phyloP scores from a whole-genome alignment of 2,113 vertebrate genomes.

The Podiceps cristatus region DNA sequence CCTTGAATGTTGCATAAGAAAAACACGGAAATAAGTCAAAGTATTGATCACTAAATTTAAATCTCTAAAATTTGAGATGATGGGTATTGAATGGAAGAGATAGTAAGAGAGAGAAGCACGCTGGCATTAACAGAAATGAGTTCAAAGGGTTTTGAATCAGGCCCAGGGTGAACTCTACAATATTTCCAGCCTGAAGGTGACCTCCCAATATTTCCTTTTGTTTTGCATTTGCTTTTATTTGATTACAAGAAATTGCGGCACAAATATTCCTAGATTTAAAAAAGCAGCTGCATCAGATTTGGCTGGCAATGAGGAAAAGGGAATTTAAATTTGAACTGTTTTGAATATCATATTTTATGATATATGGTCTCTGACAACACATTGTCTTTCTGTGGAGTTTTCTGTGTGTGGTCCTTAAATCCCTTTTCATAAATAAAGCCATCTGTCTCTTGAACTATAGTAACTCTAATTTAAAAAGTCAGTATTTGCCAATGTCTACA shows the following conservation, averaged over 20 bases:
- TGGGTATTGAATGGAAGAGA: neutral
- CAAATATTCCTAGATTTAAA: neutral
- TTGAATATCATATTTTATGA: neutral
- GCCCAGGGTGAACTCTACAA: neutral
- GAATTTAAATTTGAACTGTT: neutral
- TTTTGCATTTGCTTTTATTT: neutral
- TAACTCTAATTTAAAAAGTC: slow-evolving; percentile 45
- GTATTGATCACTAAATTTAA: neutral
- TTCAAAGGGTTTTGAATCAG: neutral
- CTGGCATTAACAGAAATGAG: neutral
- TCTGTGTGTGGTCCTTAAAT: slow-evolving; percentile 19
- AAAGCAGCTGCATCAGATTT: neutral
- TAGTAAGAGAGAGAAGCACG: neutral
- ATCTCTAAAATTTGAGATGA: neutral
- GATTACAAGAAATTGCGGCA: neutral
- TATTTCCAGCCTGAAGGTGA: neutral
- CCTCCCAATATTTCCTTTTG: neutral
- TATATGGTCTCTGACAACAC: neutral
- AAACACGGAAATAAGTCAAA: neutral
- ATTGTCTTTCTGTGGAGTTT: slow-evolving; percentile 10
- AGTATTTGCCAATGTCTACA: slow-evolving; percentile 45
- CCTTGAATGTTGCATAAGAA: neutral
- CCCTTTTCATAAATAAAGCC: slow-evolving; percentile 49
- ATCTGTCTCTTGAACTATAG: slow-evolving; percentile 55
- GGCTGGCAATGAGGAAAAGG: neutral